Percentiles rank a stretch among this genome's conserved stretches.
phyloP scores from a whole-genome alignment of 2,797 vertebrate species.

The Manis crassicaudata region DNA sequence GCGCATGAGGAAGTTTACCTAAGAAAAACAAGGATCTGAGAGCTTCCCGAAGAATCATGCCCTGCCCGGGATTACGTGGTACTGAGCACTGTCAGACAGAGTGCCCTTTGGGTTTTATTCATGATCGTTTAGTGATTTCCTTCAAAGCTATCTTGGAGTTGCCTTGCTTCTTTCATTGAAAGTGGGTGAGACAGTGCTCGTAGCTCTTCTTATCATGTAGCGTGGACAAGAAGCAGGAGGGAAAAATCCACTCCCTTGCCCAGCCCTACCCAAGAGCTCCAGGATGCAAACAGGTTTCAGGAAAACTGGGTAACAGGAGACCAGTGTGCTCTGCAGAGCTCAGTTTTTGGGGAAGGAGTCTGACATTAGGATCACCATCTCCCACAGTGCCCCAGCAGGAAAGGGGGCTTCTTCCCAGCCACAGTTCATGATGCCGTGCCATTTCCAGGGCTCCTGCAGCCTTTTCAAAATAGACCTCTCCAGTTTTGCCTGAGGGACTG shows the following conservation, averaged over 20 bases:
- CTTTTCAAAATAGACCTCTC: not conserved
- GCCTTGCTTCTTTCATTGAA: not conserved
- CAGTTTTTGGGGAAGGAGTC: not conserved
- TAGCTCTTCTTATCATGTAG: slow-evolving; percentile 33
- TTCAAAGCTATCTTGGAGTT: not conserved
- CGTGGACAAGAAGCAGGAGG: not conserved
- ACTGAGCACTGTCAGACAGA: not conserved
- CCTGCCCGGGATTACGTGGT: not conserved
- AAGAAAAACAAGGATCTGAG: slow-evolving; percentile 56
- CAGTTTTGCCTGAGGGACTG: not conserved
- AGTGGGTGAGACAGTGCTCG: not conserved
- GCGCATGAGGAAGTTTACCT: not conserved
- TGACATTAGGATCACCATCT: too few species aligned
- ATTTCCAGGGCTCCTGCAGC: not conserved
- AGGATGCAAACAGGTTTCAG: not conserved
- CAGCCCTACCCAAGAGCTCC: accelerated
- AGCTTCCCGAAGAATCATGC: slow-evolving; percentile 35
- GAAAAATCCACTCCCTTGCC: not conserved
- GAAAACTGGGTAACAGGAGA: not conserved
- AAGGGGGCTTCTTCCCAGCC: not conserved
- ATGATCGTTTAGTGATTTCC: slow-evolving; percentile 46
- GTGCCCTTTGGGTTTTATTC: slow-evolving; percentile 26
- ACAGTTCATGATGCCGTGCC: accelerated
- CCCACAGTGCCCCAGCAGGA: accelerated
- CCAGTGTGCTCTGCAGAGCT: not conserved